Conservation (phyloP, 2,113 vertebrate genomes). For the Cromileptes altivelis region DNA sequence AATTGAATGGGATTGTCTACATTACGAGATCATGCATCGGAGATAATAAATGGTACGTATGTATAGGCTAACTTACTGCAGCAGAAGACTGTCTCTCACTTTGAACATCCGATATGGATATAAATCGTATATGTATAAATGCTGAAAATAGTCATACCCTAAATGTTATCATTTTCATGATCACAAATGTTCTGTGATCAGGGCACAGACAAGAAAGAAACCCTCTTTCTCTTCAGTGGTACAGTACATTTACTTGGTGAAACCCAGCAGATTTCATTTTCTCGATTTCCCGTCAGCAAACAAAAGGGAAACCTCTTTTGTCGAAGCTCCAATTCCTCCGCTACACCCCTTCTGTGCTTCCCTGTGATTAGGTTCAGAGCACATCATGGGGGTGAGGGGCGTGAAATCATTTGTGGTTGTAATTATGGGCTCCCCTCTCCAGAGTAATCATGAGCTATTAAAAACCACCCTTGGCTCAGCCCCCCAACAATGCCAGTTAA, state of each 20-base stretch:
- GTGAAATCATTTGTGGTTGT: constrained; percentile 83
- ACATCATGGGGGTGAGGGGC: constrained; percentile 71
- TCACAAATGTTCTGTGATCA: neutral
- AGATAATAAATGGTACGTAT: neutral
- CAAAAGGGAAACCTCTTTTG: constrained; percentile 72
- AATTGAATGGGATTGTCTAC: neutral
- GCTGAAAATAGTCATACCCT: neutral
- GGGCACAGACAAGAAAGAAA: neutral
- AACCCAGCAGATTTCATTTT: constrained; percentile 54
- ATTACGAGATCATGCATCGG: neutral
- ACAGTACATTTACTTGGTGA: neutral
- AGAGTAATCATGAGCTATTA: constrained; percentile 84
- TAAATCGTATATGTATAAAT: neutral
- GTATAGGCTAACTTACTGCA: too few species aligned
- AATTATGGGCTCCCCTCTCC: constrained; percentile 82
- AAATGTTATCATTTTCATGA: neutral
- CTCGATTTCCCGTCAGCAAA: constrained; percentile 68
- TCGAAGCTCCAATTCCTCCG: constrained; percentile 57
- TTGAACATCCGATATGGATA: neutral
- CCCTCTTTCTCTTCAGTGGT: neutral
- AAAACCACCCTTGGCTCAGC: constrained; percentile 73
- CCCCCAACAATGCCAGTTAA: constrained; percentile 76
- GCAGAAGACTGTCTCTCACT: too few species aligned
- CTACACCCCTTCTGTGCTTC: constrained; percentile 59
- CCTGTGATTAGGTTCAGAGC: constrained; percentile 78